Evolutionary conservation across 1,140 invertebrate genomes (phyloP).

Genomic region (Cheumatopsyche charites): DNA sequence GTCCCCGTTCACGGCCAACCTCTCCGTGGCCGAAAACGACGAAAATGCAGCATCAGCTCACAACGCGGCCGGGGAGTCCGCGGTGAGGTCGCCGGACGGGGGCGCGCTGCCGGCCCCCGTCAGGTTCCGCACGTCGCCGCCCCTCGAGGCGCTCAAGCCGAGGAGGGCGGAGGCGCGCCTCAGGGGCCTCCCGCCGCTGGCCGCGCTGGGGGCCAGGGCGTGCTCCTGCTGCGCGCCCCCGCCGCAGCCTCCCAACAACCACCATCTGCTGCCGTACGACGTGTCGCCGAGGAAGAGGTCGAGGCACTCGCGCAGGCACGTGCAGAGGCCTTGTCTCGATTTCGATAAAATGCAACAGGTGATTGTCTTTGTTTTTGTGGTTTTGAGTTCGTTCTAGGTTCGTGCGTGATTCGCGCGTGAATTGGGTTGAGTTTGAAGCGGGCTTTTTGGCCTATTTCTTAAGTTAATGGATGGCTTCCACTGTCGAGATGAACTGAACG

Average conservation of each 20-base stretch:
- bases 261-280: conserved; percentile 73
- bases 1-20: conserved; percentile 50
- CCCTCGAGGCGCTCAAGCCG: conserved; percentile 84
- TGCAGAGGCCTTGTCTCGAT: conserved; percentile 86
- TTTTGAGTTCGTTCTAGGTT: not conserved
- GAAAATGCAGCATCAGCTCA: conserved; percentile 51
- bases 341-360: conserved; percentile 97
- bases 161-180: conserved; percentile 58
- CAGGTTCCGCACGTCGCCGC: conserved; percentile 87
- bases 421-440: not conserved
- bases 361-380: conserved; percentile 48
- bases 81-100: conserved; percentile 48
- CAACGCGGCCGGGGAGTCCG: conserved; percentile 66
- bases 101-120: conserved; percentile 72
- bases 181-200: conserved; percentile 51
- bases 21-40: conserved; percentile 54
- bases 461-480: no score
- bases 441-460: no score
- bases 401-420: not conserved
- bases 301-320: conserved; percentile 66
- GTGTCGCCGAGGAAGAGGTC: conserved; percentile 69
- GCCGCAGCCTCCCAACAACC: conserved; percentile 51
- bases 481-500: no score
- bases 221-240: conserved; percentile 48
- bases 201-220: conserved; percentile 64